Evolutionary conservation across 2,888 invertebrate genomes (phyloP), one percentile per base, ranked within the genome.

Genomic region (Mesoligia furuncula): DNA sequence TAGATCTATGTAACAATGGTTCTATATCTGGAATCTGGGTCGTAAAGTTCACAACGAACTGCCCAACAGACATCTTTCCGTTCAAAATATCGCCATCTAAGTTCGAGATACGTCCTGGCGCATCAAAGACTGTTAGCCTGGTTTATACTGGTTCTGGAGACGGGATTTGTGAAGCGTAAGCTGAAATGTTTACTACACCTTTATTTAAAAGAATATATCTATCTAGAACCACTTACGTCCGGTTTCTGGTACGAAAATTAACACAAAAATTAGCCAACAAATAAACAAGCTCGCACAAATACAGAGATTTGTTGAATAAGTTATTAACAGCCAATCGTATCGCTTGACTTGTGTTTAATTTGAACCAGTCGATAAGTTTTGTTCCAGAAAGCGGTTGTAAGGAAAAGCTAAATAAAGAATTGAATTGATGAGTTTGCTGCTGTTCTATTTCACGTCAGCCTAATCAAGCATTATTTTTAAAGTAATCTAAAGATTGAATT

Each of bases 11-110:
- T 45, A 96, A 96, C 84, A 89, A 86, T 1, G 96, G 96, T 20
- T 88, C 95, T 0, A 88, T 95, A n/a, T 70, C 91, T 0, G 96
- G 96, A 0, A 87, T 87, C 8, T 96, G 96, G 96, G 77, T 87
- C 8, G 90, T 94, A 0, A 94, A 92, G 83, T 90, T 93, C 51
- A 90, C 88, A 59, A 89, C 87, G 24, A 85, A 88, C 24, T 81
- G 84, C 0, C 54, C 85, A 0, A 87, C 83, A 8, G 92, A 93
- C 2, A 87, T 78, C 15, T 84, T 90, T 36, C 94, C 93, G 0
- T 95, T 96, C 85, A 92, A 92, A 87, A 90, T 95, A 42, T 88
- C 92, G 0, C 91, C 94, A 0, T 85, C 89, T 1, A 93, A 90
- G 81, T 89, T 96, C 4, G 95, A 95, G 11, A 84, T 96, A 61